A percentile compares a stretch with the other conserved stretches of the same genome.
Evolutionary conservation across 2,113 vertebrate species (phyloP).

Genomic region (Probosciger aterrimus): DNA sequence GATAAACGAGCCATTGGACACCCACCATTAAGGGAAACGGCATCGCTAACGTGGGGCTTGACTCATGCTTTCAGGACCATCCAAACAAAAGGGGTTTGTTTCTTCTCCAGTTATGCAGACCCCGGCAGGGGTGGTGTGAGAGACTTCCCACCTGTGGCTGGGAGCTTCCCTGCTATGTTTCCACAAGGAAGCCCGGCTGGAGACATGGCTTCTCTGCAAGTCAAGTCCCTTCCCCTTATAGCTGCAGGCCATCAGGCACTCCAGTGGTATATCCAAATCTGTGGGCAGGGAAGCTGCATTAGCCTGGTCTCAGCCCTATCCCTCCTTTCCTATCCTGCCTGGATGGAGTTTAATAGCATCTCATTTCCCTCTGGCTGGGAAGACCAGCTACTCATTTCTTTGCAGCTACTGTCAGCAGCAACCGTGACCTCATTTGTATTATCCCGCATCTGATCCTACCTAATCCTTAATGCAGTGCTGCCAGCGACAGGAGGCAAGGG

Average conservation of each 20-base stretch:
- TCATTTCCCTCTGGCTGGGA: background rate
- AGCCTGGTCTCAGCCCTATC: background rate
- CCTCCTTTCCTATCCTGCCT: background rate
- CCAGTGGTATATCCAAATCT: background rate
- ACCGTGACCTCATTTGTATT: background rate
- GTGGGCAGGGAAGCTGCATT: background rate
- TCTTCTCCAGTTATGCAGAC: background rate
- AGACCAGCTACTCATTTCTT: background rate
- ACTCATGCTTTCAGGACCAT: background rate
- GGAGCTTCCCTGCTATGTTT: background rate
- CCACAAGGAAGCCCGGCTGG: background rate
- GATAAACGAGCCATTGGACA: background rate
- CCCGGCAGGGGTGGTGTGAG: fast-evolving
- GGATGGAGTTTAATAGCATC: background rate
- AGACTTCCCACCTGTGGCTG: fast-evolving
- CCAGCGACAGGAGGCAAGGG: background rate
- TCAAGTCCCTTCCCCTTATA: background rate
- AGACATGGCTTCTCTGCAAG: background rate
- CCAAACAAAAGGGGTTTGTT: background rate
- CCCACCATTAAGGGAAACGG: background rate
- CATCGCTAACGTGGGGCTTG: background rate
- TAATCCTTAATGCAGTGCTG: background rate
- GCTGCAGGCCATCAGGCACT: background rate
- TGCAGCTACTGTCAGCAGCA: background rate
- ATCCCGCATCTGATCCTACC: background rate